Base-by-base conservation (phyloP, 2,797 vertebrate genomes). In the Babyrousa celebensis region DNA sequence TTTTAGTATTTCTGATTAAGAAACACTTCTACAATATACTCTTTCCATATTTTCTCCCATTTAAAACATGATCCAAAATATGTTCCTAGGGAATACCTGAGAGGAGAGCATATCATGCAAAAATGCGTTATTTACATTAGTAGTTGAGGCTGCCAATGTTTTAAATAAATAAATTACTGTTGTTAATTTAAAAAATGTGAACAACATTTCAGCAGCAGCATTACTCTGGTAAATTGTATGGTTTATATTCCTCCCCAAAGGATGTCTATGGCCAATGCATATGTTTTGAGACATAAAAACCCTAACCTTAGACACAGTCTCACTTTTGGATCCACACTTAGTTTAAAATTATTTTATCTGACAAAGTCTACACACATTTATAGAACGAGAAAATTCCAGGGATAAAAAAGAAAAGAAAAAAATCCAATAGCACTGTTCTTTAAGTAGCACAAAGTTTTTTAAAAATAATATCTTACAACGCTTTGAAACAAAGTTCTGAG, bases 81-180 rank as follows among this genome's bases (percentile, higher is more conserved):
- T 14, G 29, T 7, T 71, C 8, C 8, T 74, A 74, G 86, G 29
- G 2, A 71, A 54, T 48, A 91, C 96, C 74, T 94, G 85, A 68
- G 25, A 95, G 94, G 84, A 29, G 74, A 94, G 85, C 2, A 1
- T 56, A 21, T 40, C 27, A 82, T 54, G 70, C 4, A n/a, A 91
- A 89, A 95, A 89, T 90, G 36, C 94, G 6, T 0, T 25, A 72
- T 95, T 96, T 40, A 56, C 27, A 56, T 93, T 56, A 43, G n/a
- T 89, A 0, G 0, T 92, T 83, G 48, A 68, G 72, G 52, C 23
- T 92, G 52, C 9, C 60, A 72, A 23, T 84, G 93, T 85, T 70
- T 90, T 67, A 62, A 89, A 95, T 48, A 95, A 97, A 93, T 89
- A 92, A 97, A 91, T 89, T 14, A 0, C 65, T 77, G 27, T 84